Evolutionary conservation across 2,888 invertebrate species (phyloP).

Genomic region (Troilus luridus): DNA sequence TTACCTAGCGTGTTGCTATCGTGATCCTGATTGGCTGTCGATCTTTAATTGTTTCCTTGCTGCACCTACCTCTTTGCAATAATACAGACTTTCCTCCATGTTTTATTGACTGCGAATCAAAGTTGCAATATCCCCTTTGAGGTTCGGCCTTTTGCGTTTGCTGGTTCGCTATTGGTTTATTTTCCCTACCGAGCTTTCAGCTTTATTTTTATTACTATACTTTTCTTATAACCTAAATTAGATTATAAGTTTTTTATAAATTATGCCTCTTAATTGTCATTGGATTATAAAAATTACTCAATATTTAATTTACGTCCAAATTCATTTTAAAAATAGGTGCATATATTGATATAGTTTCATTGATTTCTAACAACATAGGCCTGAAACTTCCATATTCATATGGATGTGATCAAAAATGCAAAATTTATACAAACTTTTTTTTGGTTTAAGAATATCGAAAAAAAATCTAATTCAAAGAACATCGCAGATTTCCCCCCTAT

Average conservation of each 20-base stretch:
- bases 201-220: background rate
- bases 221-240: no score
- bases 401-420: no score
- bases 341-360: no score
- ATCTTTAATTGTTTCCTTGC: background rate
- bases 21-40: background rate
- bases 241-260: background rate
- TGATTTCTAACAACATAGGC: no score
- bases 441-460: no score
- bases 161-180: background rate
- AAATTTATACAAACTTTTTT: no score
- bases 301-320: background rate
- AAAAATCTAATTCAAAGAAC: no score
- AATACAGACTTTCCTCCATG: slow-evolving; percentile 5
- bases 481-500: no score
- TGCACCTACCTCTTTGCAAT: background rate
- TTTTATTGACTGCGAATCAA: background rate
- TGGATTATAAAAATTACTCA: background rate
- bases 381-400: no score
- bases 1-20: background rate
- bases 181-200: background rate
- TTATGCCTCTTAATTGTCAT: background rate
- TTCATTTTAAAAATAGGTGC: no score
- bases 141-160: background rate
- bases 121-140: slow-evolving; percentile 18